These are phyloP conservation scores for Metopolophium dirhodum DNA, from an alignment of 1,140 invertebrate genomes.

Conservation along the genomic window DNA sequence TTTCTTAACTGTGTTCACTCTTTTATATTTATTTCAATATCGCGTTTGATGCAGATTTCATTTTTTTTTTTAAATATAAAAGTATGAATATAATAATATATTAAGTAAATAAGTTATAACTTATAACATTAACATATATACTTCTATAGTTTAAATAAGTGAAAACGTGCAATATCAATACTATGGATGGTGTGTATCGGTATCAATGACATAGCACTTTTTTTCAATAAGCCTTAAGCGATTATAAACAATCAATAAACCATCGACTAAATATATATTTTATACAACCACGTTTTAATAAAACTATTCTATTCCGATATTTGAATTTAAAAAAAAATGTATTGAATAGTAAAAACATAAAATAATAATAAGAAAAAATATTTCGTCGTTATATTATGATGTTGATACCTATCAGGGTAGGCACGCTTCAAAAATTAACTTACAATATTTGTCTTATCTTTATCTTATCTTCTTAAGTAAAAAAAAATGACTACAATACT, in stretches of 20 bases:
- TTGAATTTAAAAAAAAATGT: neutral
- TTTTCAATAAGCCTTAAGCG: neutral
- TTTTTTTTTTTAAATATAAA: too few relatives aligned
- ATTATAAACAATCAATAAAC: neutral
- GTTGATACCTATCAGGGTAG: neutral
- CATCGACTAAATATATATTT: neutral
- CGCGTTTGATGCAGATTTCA: too few relatives aligned
- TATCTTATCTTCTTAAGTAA: neutral
- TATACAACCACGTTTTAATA: neutral
- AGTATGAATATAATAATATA: neutral
- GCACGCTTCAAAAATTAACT: neutral
- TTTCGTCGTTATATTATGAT: neutral
- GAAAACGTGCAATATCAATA: neutral
- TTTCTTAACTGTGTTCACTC: too few relatives aligned
- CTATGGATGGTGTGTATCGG: neutral
- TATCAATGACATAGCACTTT: neutral
- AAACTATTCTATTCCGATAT: neutral
- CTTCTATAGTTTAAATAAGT: neutral
- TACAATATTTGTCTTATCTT: neutral
- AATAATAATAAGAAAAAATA: neutral
- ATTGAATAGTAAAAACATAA: neutral
- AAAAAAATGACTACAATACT: neutral
- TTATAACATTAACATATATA: neutral
- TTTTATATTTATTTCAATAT: too few relatives aligned
- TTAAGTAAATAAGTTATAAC: neutral